Conservation (phyloP, 1,140 invertebrate genomes). For the Nymphalis io region DNA sequence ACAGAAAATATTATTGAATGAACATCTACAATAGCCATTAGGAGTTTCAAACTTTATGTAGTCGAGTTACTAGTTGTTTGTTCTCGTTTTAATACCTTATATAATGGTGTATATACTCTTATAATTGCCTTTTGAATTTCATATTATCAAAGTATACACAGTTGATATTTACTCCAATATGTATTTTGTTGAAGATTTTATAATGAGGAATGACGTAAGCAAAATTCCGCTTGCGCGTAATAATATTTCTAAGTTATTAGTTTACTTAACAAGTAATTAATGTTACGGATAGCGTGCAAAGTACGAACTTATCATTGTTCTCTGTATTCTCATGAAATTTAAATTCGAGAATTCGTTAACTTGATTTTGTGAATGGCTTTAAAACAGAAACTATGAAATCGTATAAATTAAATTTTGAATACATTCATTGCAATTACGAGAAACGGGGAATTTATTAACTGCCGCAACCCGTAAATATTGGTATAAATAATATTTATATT, state of each 20-base stretch:
- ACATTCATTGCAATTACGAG: not conserved
- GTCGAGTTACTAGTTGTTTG: too few species aligned
- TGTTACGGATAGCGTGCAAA: constrained; percentile 6
- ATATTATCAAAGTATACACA: not conserved
- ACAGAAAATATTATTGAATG: too few species aligned
- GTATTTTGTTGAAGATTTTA: not conserved
- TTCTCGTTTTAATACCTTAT: too few species aligned
- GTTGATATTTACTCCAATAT: not conserved
- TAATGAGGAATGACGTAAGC: not conserved
- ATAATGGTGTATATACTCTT: too few species aligned
- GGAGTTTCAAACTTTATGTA: too few species aligned
- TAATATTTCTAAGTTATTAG: constrained; percentile 16
- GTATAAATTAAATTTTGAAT: constrained; percentile 18
- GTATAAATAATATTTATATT: too few species aligned
- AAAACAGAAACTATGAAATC: constrained; percentile 16
- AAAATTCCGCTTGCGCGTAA: constrained; percentile 1
- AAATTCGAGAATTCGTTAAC: constrained; percentile 25
- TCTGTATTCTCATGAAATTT: constrained; percentile 25
- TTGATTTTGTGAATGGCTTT: constrained; percentile 21
- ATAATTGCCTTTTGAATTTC: not conserved
- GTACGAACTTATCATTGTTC: constrained; percentile 12
- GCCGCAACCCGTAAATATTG: not conserved
- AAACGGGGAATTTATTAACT: not conserved
- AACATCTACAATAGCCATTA: too few species aligned
- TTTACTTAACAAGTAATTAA: constrained; percentile 16